A percentile compares a stretch with the other conserved stretches of the same genome.
Conservation (phyloP, 1,140 invertebrate genomes). For the Bombus consobrinus region DNA sequence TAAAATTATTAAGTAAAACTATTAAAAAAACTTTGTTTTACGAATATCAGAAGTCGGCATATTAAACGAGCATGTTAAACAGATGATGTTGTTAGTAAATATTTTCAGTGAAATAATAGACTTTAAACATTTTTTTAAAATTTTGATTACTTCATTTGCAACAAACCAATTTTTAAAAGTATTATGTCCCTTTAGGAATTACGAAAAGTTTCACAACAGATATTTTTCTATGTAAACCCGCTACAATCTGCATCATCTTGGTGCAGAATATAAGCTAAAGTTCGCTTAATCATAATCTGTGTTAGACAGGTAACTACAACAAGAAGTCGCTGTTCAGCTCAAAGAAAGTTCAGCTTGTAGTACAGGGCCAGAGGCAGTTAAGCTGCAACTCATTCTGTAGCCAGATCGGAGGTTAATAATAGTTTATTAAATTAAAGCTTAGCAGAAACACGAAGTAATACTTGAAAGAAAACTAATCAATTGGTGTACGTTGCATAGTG, state of each 20-base stretch:
- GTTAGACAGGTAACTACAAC: not conserved
- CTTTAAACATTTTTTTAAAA: rapidly evolving
- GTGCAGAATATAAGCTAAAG: not conserved
- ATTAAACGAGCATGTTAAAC: too few relatives aligned
- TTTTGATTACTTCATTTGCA: too few relatives aligned
- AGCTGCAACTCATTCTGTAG: not conserved
- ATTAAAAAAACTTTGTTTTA: too few relatives aligned
- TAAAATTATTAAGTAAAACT: not conserved
- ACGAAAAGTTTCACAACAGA: too few relatives aligned
- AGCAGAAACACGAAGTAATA: not conserved
- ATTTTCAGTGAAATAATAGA: too few relatives aligned
- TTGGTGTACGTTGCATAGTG: too few relatives aligned
- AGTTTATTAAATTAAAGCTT: not conserved
- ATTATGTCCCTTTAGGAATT: too few relatives aligned
- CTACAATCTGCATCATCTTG: not conserved
- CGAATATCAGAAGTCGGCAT: too few relatives aligned
- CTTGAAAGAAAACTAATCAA: not conserved
- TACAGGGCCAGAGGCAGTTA: not conserved
- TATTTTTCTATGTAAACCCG: not conserved
- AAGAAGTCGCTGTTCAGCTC: not conserved
- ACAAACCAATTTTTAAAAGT: too few relatives aligned
- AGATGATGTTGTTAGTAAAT: too few relatives aligned
- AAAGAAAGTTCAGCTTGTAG: not conserved
- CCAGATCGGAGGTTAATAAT: not conserved
- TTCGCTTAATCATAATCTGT: not conserved